A percentile compares a stretch with the other conserved stretches of the same genome.
These are phyloP conservation scores for Heliconius charithonia DNA, from an alignment of 2,888 invertebrate genomes.

Conservation along the genomic window DNA sequence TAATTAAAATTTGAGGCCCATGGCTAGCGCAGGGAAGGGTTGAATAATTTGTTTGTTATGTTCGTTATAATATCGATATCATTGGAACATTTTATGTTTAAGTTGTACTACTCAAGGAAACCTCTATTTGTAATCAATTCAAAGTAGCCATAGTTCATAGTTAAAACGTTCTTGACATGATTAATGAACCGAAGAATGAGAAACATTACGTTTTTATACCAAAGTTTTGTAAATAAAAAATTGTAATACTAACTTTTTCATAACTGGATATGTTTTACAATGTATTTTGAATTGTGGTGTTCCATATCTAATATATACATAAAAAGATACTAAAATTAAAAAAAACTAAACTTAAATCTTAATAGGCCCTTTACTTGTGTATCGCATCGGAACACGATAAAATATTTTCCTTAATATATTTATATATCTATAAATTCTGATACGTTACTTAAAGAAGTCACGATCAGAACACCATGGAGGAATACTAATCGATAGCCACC, in stretches of 20 bases:
- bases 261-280: not conserved
- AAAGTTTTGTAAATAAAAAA: not conserved
- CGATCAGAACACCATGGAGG: slow-evolving; percentile 28
- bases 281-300: too few relatives aligned
- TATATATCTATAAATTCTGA: slow-evolving; percentile 11
- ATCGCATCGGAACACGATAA: not conserved
- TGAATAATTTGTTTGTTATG: slow-evolving; percentile 1
- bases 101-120: slow-evolving; percentile 10
- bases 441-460: slow-evolving; percentile 23
- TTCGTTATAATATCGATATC: slow-evolving; percentile 1
- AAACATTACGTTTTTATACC: not conserved
- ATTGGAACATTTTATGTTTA: not conserved
- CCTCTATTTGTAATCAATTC: not conserved
- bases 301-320: too few relatives aligned
- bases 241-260: not conserved
- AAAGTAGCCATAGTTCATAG: slow-evolving; percentile 16
- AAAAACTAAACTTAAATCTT: too few relatives aligned
- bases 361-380: not conserved
- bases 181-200: slow-evolving; percentile 18
- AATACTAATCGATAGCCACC: slow-evolving; percentile 30
- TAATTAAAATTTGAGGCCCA: slow-evolving; percentile 34
- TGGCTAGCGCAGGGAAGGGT: slow-evolving; percentile 23
- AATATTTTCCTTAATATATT: slow-evolving; percentile 24
- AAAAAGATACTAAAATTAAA: too few relatives aligned
- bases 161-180: slow-evolving; percentile 23